phyloP scores from a whole-genome alignment of 2,888 invertebrate species.

The Lycia hirtaria region DNA sequence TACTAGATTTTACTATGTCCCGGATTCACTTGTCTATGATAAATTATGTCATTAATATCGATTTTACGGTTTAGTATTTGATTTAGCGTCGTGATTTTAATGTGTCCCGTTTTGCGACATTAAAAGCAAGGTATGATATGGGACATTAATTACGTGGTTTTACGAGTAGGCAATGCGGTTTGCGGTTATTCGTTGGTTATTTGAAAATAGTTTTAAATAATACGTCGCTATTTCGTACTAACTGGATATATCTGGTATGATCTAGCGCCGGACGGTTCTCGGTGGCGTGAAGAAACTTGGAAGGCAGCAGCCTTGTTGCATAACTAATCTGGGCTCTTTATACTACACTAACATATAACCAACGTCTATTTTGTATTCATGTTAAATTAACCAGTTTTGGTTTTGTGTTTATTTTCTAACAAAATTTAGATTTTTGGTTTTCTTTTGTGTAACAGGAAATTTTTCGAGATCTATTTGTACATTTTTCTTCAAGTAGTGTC shows the following conservation, averaged over 20 bases:
- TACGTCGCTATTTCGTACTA: constrained; percentile 56
- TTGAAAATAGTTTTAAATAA: constrained; percentile 52
- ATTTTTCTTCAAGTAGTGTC: too few relatives aligned
- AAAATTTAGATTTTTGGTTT: too few relatives aligned
- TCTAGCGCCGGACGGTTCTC: constrained; percentile 55
- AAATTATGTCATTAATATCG: constrained; percentile 36
- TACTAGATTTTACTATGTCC: constrained; percentile 45
- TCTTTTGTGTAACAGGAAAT: too few relatives aligned
- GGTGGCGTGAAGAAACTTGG: constrained; percentile 64
- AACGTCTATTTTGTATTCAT: too few relatives aligned
- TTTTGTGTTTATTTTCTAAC: too few relatives aligned
- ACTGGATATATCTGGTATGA: constrained; percentile 63
- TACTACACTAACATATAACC: constrained; percentile 28
- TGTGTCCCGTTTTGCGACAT: constrained; percentile 7
- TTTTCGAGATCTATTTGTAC: too few relatives aligned
- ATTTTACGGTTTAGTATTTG: constrained; percentile 28
- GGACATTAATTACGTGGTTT: constrained; percentile 13
- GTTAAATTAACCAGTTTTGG: too few relatives aligned
- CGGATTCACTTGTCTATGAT: constrained; percentile 33
- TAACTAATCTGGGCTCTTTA: constrained; percentile 58
- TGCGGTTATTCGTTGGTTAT: constrained; percentile 33
- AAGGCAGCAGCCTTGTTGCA: constrained; percentile 59
- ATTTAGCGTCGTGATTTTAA: constrained; percentile 29
- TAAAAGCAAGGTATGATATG: background rate
- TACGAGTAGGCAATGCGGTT: constrained; percentile 6